These are phyloP conservation scores for Aleiodes sp. DNA, from an alignment of 1,140 invertebrate species.

Conservation along the genomic window DNA sequence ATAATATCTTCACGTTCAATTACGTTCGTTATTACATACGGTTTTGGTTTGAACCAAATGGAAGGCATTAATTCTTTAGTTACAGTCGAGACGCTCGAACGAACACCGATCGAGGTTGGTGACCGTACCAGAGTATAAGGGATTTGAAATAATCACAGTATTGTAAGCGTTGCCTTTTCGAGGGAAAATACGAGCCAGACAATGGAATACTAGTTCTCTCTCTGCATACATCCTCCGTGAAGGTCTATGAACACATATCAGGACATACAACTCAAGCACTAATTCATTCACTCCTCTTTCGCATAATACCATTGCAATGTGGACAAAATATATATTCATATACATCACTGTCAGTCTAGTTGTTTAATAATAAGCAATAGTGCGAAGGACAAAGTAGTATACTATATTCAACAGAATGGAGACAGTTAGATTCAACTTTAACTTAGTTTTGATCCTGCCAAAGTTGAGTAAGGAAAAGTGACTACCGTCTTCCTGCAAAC, in stretches of 20 bases:
- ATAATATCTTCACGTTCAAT: slow-evolving; percentile 5
- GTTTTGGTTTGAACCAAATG: background rate
- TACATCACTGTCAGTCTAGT: slow-evolving; percentile 5
- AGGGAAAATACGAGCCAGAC: slow-evolving; percentile 14
- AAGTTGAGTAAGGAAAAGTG: slow-evolving; percentile 18
- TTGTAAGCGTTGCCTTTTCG: slow-evolving; percentile 29
- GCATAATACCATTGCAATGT: background rate
- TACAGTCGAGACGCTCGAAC: slow-evolving; percentile 4
- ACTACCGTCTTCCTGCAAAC: slow-evolving; percentile 19
- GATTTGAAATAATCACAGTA: slow-evolving; percentile 27
- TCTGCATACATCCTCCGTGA: background rate
- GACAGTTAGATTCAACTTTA: slow-evolving; percentile 11
- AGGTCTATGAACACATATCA: slow-evolving; percentile 26
- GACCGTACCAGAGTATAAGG: background rate
- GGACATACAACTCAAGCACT: slow-evolving; percentile 9
- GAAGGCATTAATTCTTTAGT: slow-evolving; percentile 23
- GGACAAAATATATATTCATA: background rate
- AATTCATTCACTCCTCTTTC: background rate
- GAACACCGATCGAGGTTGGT: background rate
- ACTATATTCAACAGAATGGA: background rate
- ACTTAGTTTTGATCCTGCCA: slow-evolving; percentile 24
- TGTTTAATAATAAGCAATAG: slow-evolving; percentile 25
- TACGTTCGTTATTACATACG: background rate
- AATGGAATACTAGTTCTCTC: slow-evolving; percentile 17
- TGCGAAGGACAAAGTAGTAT: slow-evolving; percentile 10